Conservation (phyloP, 2,797 vertebrate species). For the Acanthis flammea region DNA sequence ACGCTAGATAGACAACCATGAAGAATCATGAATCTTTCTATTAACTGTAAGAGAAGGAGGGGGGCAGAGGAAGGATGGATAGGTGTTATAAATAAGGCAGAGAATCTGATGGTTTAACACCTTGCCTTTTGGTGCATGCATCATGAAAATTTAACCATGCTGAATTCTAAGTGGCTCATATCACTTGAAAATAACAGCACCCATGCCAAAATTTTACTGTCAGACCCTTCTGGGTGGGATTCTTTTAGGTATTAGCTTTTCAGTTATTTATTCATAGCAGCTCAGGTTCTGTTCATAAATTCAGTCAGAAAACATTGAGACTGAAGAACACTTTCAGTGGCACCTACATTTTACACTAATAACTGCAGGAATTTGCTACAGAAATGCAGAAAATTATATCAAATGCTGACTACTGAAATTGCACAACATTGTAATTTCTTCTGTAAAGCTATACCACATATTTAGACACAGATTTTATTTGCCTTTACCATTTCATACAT, state of each 20-base stretch:
- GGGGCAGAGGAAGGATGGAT: slow-evolving; percentile 54
- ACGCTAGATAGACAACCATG: slow-evolving; percentile 93
- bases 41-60: slow-evolving; percentile 83
- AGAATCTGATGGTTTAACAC: slow-evolving; percentile 71
- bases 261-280: slow-evolving; percentile 11
- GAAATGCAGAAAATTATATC: neutral
- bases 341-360: neutral
- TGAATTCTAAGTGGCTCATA: slow-evolving; percentile 6
- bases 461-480: neutral
- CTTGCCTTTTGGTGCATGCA: slow-evolving; percentile 63
- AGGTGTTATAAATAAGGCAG: slow-evolving; percentile 80
- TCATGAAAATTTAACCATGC: slow-evolving; percentile 66
- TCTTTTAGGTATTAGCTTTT: neutral
- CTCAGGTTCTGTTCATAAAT: neutral
- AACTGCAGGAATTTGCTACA: neutral
- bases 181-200: neutral
- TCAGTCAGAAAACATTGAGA: neutral
- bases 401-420: neutral
- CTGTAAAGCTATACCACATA: neutral
- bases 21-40: slow-evolving; percentile 97
- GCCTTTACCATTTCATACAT: neutral
- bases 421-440: neutral
- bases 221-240: neutral
- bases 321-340: neutral
- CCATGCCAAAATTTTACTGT: neutral